Base-by-base conservation (phyloP, 2,888 invertebrate species). In the Helobdella robusta region DNA sequence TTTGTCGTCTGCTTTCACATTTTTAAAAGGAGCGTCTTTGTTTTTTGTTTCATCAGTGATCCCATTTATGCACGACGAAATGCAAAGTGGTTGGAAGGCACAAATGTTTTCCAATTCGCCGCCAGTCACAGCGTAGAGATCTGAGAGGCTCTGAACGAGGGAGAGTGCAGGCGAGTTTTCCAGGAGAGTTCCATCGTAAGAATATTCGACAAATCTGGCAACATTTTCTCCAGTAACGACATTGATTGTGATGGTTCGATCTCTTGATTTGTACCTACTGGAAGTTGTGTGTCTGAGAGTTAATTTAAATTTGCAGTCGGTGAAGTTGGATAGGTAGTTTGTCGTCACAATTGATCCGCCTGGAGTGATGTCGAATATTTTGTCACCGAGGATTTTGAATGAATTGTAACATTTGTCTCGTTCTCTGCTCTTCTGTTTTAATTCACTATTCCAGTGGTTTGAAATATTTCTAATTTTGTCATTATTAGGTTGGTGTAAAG, bases 321-420 rank as follows among this genome's bases (percentile, higher is more conserved):
- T 52, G 25, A 72, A 66, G 20, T 66, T 40, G 32, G 66, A 58
- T 15, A 74, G 59, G 50, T 68, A 68, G 18, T 63, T 56, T 52
- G 63, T 70, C 32, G 72, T 70, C 40, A 72, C 65, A n/a, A 74
- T 48, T 58, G 72, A 70, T 63, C 74, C 74, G 59, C 70, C 60
- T 34, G 46, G 32, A 18, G 59, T 61, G 1, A 70, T 63, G 18
- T 64, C 50, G 59, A 70, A 70, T 50, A 50, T 65, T 5, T 56
- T 20, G n/a, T 52, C 40, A 35, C 35, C 46, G 23, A 34, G 23
- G 11, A 30, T 36, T 34, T 40, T 23, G 23, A 59, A 30, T n/a
- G 35, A 52, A 15, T 4, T 48, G 1, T 2, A 48, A 48, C 15
- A 18, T 18, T 48, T 20, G 20, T 18, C 4, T 23, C 48, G 2